A percentile compares a stretch with the other conserved stretches of the same genome.
phyloP scores from a whole-genome alignment of 2,888 invertebrate genomes.

The Synergus laeviventris region DNA sequence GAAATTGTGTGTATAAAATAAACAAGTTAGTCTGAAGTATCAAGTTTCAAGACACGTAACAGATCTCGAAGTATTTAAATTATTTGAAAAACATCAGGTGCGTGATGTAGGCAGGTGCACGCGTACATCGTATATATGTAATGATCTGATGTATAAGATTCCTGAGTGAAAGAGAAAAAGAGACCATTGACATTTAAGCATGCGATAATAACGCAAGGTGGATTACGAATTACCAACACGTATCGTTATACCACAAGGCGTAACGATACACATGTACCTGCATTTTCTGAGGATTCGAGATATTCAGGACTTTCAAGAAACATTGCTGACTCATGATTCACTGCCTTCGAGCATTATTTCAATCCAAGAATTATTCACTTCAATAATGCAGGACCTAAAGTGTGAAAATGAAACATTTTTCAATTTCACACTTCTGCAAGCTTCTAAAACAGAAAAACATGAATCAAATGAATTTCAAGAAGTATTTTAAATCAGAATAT shows the following conservation, averaged over 20 bases:
- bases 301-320: slow-evolving; percentile 5
- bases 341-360: neutral
- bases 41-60: neutral
- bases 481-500: neutral
- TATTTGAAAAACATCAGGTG: slow-evolving; percentile 5
- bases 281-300: slow-evolving; percentile 1
- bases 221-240: slow-evolving; percentile 62
- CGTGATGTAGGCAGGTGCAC: neutral
- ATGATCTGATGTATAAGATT: neutral
- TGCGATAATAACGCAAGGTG: slow-evolving; percentile 62
- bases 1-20: neutral
- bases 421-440: too few species aligned
- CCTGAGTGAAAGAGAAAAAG: slow-evolving; percentile 44
- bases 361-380: neutral
- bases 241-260: slow-evolving; percentile 38
- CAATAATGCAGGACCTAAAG: neutral
- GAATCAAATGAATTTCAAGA: too few species aligned
- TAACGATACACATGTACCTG: slow-evolving; percentile 21
- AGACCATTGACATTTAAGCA: slow-evolving; percentile 68
- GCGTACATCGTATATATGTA: neutral
- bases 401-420: too few species aligned
- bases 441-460: too few species aligned
- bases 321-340: slow-evolving; percentile 2
- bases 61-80: neutral
- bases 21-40: neutral